Evolutionary conservation across 2,113 vertebrate genomes (phyloP).

Genomic region (Podarcis raffonei): DNA sequence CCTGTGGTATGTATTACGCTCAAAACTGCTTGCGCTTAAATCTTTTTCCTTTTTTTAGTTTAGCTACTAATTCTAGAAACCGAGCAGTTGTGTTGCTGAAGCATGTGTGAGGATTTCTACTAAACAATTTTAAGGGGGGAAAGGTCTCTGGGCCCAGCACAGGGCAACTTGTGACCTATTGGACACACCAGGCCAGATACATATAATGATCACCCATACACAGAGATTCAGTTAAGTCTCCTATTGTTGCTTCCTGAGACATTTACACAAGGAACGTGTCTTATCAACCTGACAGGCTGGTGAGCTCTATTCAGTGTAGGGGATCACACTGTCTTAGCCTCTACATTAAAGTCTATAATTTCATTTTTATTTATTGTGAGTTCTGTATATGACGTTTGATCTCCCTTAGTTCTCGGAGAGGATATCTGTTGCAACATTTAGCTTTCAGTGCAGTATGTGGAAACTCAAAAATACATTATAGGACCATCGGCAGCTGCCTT

Average conservation of each 20-base stretch:
- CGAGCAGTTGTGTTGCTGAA: neutral
- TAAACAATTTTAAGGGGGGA: neutral
- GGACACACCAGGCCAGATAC: too few species aligned
- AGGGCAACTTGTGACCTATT: neutral
- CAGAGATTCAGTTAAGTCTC: neutral
- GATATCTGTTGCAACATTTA: conserved; percentile 11
- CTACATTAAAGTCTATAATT: neutral
- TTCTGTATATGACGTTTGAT: neutral
- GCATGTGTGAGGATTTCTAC: neutral
- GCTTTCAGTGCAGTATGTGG: neutral
- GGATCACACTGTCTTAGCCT: neutral
- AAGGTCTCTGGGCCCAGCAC: neutral
- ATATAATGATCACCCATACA: too few species aligned
- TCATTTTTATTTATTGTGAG: neutral
- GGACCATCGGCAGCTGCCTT: neutral
- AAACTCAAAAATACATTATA: conserved; percentile 19
- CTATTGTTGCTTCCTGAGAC: neutral
- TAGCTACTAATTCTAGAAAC: conserved; percentile 7
- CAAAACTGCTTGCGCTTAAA: conserved; percentile 26
- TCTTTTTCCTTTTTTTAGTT: conserved; percentile 25
- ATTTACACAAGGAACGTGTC: neutral
- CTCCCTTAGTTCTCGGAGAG: neutral
- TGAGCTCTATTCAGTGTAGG: neutral
- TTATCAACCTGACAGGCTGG: neutral
- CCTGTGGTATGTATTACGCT: conserved; percentile 74